Evolutionary conservation across 2,888 invertebrate genomes (phyloP), one percentile per base, ranked within the genome.

Genomic region (Onchidella celtica): DNA sequence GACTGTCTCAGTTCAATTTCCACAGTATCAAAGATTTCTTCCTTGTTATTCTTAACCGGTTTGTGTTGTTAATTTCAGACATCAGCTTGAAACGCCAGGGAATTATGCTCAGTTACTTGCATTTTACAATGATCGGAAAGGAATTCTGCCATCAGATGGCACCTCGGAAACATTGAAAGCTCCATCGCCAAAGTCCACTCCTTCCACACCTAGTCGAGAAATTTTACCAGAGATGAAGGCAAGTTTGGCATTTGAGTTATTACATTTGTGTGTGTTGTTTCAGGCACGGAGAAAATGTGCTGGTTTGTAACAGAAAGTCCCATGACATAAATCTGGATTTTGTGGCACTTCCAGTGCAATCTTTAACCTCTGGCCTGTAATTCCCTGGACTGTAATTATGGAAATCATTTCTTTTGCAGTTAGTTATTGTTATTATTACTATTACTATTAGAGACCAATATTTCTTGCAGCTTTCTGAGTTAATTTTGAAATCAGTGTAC

Each of bases 51-150:
- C n/a, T n/a, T n/a, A n/a, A n/a, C n/a, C n/a, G n/a, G n/a, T n/a
- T n/a, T n/a, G n/a, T n/a, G n/a, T n/a, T n/a, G n/a, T n/a, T n/a
- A n/a, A n/a, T n/a, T n/a, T 2, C 86, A 93, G 93, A 83, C 92
- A 92, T 83, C 92, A 92, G 85, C 86, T 93, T 73, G 92, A 93
- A 84, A 89, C 88, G 32, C 93, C 93, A 38, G 93, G 93, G 14
- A 91, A 91, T 63, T 93, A 93, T 83, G 86, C 88, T 27, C 91
- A 92, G 81, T 86, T 93, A 75, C 88, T 89, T 74, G 91, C 90
- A 70, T 92, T 93, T 85, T 93, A 92, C 86, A 90, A 92, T 73
- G 92, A 92, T 83, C 91, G 92, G 83, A 91, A 90, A 79, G 90
- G 90, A 4, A 85, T 86, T n/a, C 82, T 90, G 34, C 88, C 88